Evolutionary conservation across 2,888 invertebrate genomes (phyloP), one percentile per base, ranked within the genome.

Genomic region (Aspidiotus rigidus): DNA sequence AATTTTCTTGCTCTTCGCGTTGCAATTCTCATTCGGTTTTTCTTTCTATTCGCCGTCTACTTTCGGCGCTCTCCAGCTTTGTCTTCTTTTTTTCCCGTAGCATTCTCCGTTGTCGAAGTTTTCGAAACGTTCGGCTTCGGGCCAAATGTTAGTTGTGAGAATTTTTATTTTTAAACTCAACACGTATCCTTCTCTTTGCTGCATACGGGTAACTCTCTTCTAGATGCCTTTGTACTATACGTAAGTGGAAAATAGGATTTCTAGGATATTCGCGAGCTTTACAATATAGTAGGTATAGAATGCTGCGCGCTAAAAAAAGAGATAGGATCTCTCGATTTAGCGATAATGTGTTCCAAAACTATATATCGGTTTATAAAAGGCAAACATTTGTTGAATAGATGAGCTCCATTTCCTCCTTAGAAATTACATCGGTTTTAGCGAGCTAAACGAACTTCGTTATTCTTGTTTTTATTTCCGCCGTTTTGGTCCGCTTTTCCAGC

Each of bases 41-140:
- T 49, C n/a, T 49, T 49, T 28, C 28, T 28, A 28, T 28, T 28
- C 28, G 28, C 28, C 28, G 28, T 28, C 28, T 28, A 28, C 28
- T 28, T 28, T 28, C 28, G 28, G 28, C 28, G 28, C 28, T 28
- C 28, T 28, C 28, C 28, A 1, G 28, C 5, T 28, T 28, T 28
- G 28, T 28, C 28, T n/a, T 49, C 49, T 49, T n/a, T 49, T n/a
- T 49, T 49, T 13, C 6, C 49, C 6, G 2, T 49, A 2, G n/a
- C 49, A 49, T n/a, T 49, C 28, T 28, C 28, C 49, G 49, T 49
- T 49, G 10, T n/a, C 10, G n/a, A 49, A 49, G 11, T 49, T 49
- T 49, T 49, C 49, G 49, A 49, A 49, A 49, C n/a, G 49, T 49
- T 49, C 49, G 49, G 49, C 49, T 49, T n/a, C 49, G 49, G 49